Base-by-base conservation (phyloP, 2,797 vertebrate genomes). In the Melanotaenia parkinsoni region DNA sequence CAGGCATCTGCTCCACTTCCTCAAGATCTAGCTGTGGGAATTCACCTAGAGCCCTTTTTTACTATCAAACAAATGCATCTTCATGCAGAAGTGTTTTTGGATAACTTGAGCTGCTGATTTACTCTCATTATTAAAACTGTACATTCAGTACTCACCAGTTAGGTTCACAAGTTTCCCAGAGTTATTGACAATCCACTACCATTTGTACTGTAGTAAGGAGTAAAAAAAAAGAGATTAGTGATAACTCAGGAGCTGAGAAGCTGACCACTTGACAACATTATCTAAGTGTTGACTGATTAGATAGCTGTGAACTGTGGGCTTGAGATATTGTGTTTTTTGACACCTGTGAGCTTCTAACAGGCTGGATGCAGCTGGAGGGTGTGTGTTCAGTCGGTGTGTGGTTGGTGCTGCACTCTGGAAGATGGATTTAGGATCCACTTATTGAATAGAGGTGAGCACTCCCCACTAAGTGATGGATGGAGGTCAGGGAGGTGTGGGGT, bases 401-500 rank as follows among this genome's bases (percentile, higher is more conserved):
- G 35, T 53, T 76, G 62, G 33, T 60, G 80, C 74, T 62, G 68
- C 64, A 60, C 57, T 58, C 68, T 51, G 82, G 72, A 76, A 78
- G 86, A 82, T 84, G 88, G 89, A 94, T 94, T 91, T 91, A 90
- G 86, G 77, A 63, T 75, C 70, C 66, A 61, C 65, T 84, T 67
- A 30, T 57, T 79, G 75, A 80, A 83, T 71, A 77, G 83, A 86
- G 73, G 74, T 51, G 11, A 83, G 80, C 76, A 79, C 89, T 91
- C 92, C 89, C 90, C 85, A 67, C 61, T 74, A 79, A 83, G 83
- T 94, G 93, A 95, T 94, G 87, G 90, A 95, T 95, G 83, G 91
- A 93, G 92, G 91, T 92, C 91, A 92, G 77, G 70, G 70, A 89
- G 84, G 85, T 72, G 74, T 80, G 66, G 80, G 79, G 79, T 81